Base-by-base conservation (phyloP, 1,140 invertebrate species). In the Schlechtendalia chinensis region DNA sequence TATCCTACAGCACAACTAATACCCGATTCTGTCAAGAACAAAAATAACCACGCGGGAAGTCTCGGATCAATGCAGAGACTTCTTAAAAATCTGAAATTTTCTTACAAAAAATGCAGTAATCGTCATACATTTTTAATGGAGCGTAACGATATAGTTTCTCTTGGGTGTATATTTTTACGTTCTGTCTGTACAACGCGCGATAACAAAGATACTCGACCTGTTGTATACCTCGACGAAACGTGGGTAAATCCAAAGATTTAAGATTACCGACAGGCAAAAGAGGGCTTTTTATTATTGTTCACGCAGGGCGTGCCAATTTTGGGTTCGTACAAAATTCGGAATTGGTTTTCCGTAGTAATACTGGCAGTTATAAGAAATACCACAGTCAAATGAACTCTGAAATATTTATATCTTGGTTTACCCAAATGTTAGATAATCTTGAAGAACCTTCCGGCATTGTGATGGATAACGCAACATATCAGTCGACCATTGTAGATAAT, bases 1-100 rank as follows among this genome's bases (percentile, higher is more conserved):
- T 59, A 59, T 27, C 22, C 56, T 59, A 59, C 22, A 59, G 24
- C 56, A 59, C 8, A 59, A 59, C 24, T 59, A 59, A 59, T 56
- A n/a, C 54, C n/a, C 54, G n/a, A 56, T 56, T 19, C 54, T 17
- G 54, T 56, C 8, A 56, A 22, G 19, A 56, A 17, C 19, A 56
- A 56, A 56, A 56, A n/a, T 56, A 56, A 56, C n/a, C n/a, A 56
- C 19, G 5, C n/a, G 6, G n/a, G 54, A 56, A 56, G 54, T 56
- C 19, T 22, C 0, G n/a, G 17, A n/a, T 22, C 54, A 56, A 56
- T 56, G 19, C 5, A 56, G n/a, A 56, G 54, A 56, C 17, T 56
- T n/a, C 19, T 56, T 19, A 39, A 56, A 17, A 56, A 56, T 56
- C n/a, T 56, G n/a, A 56, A 56, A 56, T 56, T 56, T 56, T 19